A percentile compares a stretch with the other conserved stretches of the same genome.
These are phyloP conservation scores for Nymphicus hollandicus DNA, from an alignment of 2,113 vertebrate genomes.

Conservation along the genomic window DNA sequence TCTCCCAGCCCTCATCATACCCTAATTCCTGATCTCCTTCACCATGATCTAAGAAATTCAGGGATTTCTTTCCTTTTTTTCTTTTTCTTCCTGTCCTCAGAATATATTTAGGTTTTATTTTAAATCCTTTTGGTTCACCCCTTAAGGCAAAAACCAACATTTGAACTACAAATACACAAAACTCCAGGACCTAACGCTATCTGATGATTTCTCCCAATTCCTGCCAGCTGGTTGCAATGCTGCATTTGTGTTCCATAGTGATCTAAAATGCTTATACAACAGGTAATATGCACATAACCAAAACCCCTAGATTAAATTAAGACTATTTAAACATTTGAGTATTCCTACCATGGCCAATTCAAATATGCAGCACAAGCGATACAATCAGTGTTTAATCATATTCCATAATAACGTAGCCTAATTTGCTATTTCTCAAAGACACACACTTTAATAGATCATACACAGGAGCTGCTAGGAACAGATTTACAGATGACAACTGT, in stretches of 20 bases:
- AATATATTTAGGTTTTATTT: neutral
- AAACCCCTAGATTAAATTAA: neutral
- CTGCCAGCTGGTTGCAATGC: neutral
- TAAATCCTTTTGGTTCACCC: neutral
- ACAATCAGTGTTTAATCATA: neutral
- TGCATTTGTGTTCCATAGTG: accelerated
- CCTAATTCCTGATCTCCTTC: conserved; percentile 19
- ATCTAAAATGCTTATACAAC: neutral
- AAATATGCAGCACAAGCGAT: neutral
- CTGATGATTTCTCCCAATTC: neutral
- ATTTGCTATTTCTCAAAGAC: neutral
- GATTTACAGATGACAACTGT: neutral
- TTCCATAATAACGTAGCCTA: neutral
- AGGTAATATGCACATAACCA: neutral
- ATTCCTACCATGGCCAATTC: neutral
- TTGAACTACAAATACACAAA: neutral
- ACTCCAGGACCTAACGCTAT: neutral
- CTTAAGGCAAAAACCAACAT: neutral
- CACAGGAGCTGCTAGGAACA: neutral
- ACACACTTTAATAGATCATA: neutral
- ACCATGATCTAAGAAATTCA: neutral
- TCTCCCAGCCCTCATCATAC: neutral
- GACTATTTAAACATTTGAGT: neutral
- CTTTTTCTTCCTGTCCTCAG: conserved; percentile 41
- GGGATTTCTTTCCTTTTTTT: conserved; percentile 16